A percentile compares a stretch with the other conserved stretches of the same genome.
Conservation (phyloP, 2,797 vertebrate species). For the Helostoma temminkii region DNA sequence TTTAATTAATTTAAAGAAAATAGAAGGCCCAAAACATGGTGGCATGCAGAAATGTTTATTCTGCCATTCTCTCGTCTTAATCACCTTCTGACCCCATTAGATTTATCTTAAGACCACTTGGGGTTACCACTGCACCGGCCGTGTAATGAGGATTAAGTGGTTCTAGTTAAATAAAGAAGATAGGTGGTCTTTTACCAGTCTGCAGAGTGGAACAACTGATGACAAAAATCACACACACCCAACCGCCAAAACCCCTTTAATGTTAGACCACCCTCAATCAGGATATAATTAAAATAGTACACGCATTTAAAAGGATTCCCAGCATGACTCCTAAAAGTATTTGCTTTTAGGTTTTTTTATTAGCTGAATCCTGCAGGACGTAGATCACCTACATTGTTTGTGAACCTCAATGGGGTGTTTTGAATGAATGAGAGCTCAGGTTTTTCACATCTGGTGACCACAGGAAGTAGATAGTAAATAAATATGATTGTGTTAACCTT, state of each 20-base stretch:
- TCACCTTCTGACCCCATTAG: not conserved
- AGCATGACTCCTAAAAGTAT: constrained; percentile 20
- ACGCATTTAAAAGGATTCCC: constrained; percentile 4
- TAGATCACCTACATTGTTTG: constrained; percentile 4
- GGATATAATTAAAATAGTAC: constrained; percentile 1
- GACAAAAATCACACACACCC: too few species aligned
- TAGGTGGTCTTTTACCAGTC: not conserved
- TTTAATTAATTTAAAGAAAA: not conserved
- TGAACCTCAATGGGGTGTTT: constrained; percentile 6
- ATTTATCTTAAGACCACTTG: not conserved
- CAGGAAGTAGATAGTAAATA: constrained; percentile 4
- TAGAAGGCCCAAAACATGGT: not conserved
- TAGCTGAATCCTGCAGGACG: constrained; percentile 21
- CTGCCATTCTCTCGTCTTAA: not conserved
- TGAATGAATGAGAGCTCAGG: constrained; percentile 26
- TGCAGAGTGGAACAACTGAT: not conserved
- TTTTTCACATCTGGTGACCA: constrained; percentile 16
- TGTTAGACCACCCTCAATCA: not conserved
- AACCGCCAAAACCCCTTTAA: too few species aligned
- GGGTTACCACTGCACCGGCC: not conserved
- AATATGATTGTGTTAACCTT: not conserved
- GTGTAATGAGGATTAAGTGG: constrained; percentile 7
- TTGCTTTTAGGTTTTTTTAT: constrained; percentile 46
- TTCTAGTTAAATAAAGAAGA: constrained; percentile 19
- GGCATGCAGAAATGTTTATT: not conserved